These are phyloP conservation scores for Caradrina kadenii DNA, from an alignment of 2,888 invertebrate genomes.

Conservation along the genomic window DNA sequence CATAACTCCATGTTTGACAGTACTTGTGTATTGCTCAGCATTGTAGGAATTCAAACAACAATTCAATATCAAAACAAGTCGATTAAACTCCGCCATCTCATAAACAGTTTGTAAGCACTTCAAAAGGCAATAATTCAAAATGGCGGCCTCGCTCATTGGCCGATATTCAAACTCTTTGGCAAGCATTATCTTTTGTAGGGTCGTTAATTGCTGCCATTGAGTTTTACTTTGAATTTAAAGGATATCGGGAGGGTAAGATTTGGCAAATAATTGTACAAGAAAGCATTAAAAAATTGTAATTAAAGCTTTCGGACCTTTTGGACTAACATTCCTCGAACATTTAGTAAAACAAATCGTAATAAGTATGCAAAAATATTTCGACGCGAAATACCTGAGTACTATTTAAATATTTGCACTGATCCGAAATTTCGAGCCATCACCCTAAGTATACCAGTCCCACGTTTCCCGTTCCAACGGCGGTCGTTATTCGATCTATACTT, in stretches of 20 bases:
- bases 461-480: not conserved
- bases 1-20: not conserved
- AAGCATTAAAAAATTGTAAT: constrained; percentile 11
- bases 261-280: constrained; percentile 18
- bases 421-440: constrained; percentile 15
- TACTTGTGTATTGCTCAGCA: not conserved
- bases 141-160: constrained; percentile 60
- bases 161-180: constrained; percentile 64
- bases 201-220: constrained; percentile 52
- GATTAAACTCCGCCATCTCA: constrained; percentile 44
- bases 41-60: constrained; percentile 8
- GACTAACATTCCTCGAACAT: no score
- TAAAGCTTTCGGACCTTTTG: no score
- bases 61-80: constrained; percentile 32
- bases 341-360: constrained; percentile 15
- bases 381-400: constrained; percentile 21
- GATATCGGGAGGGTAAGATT: constrained; percentile 18
- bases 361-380: constrained; percentile 31
- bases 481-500: not conserved
- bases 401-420: constrained; percentile 41
- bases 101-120: constrained; percentile 44
- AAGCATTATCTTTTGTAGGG: constrained; percentile 55
- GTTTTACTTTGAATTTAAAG: constrained; percentile 48
- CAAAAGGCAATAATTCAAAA: constrained; percentile 65
- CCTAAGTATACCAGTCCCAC: constrained; percentile 7